Base-by-base conservation (phyloP, 2,113 vertebrate species). In the Cyphomyrus discorhynchus region DNA sequence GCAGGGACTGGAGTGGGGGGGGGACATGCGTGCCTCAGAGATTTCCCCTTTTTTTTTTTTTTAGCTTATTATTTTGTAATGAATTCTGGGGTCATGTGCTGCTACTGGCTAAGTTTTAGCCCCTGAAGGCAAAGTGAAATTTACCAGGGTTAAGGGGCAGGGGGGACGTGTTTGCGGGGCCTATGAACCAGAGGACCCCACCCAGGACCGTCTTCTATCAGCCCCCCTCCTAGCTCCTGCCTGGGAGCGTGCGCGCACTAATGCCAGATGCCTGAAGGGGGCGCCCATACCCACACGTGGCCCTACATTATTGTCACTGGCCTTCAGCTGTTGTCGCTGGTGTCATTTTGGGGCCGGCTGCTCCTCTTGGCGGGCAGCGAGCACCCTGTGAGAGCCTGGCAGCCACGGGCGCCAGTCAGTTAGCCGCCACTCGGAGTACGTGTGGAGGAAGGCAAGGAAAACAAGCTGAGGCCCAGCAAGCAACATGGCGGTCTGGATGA, bases 41-140 rank as follows among this genome's bases (percentile, higher is more conserved):
- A 50, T 21, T 27, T 86, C 42, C 42, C 24, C 45, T 10, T 17
- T 10, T 47, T 80, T 80, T 80, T 50, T 15, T 52, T 74, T 77
- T 77, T 86, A 53, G 92, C 93, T 93, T 94, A 39, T 90, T 80
- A 90, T 87, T 77, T 56, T 58, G 82, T 87, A 21, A 42, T 47
- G 52, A 66, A 66, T 66, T 66, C 62, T 77, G 86, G 88, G 93
- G 96, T 93, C 93, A 93, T 92, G 93, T 92, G 91, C 93, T 89
- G 92, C 94, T 94, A 95, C 94, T 92, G 91, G 94, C 95, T 94
- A 10, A 74, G n/a, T 27, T 88, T 88, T 88, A 74, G 17, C n/a
- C 93, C 93, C 95, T 74, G 88, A 94, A 95, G 95, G 95, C 95
- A 95, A 95, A 95, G 92, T 93, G 94, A 92, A 92, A 93, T 92